Evolutionary conservation across 2,888 invertebrate genomes (phyloP).

Genomic region (Deilephila porcellus): DNA sequence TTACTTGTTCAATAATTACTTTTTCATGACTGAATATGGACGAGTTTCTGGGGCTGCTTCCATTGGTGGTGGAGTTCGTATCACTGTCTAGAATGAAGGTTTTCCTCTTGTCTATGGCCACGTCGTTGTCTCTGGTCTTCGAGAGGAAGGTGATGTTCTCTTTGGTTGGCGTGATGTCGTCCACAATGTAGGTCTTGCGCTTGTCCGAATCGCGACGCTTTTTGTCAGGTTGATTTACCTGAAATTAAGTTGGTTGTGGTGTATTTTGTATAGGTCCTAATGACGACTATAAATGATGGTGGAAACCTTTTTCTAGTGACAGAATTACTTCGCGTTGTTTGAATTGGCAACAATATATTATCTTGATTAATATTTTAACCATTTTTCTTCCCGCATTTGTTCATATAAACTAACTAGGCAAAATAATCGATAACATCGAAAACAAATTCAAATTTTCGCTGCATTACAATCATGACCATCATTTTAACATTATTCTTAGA

Average conservation of each 20-base stretch:
- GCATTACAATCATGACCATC: too few species aligned
- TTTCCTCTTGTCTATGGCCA: slow-evolving; percentile 70
- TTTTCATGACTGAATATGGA: slow-evolving; percentile 78
- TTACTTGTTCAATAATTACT: slow-evolving; percentile 25
- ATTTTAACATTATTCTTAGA: too few species aligned
- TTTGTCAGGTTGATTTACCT: slow-evolving; percentile 71
- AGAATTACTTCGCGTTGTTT: too few species aligned
- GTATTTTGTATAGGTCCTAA: too few species aligned
- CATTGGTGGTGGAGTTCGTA: slow-evolving; percentile 79
- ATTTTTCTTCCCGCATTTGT: too few species aligned
- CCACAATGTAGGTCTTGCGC: slow-evolving; percentile 73
- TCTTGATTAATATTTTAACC: too few species aligned
- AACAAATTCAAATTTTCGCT: too few species aligned
- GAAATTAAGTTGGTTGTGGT: slow-evolving; percentile 25
- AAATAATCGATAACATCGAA: too few species aligned
- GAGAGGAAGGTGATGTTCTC: slow-evolving; percentile 70
- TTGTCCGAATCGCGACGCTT: slow-evolving; percentile 66
- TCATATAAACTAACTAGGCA: too few species aligned
- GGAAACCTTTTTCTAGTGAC: too few species aligned
- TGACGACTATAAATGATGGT: too few species aligned
- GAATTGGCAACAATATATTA: too few species aligned
- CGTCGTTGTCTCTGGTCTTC: slow-evolving; percentile 53
- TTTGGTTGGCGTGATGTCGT: slow-evolving; percentile 73
- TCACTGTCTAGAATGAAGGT: slow-evolving; percentile 80
- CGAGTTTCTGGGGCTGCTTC: slow-evolving; percentile 78